phyloP scores from a whole-genome alignment of 1,140 invertebrate species.

The Araneus ventricosus region DNA sequence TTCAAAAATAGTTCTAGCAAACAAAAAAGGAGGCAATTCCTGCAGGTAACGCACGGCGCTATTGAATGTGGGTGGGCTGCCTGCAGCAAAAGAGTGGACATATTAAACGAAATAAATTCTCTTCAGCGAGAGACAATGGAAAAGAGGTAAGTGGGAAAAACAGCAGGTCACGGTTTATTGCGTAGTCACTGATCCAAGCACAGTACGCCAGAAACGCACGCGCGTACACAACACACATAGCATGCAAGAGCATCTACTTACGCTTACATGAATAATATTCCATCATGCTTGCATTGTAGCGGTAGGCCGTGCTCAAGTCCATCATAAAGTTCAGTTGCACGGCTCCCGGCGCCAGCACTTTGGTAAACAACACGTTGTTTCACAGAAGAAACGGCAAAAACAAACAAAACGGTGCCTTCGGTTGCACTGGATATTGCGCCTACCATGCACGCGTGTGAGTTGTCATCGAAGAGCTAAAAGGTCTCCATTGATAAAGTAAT shows the following conservation, averaged over 20 bases:
- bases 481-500: background rate
- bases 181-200: conserved; percentile 32
- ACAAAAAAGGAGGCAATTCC: background rate
- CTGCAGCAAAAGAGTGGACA: background rate
- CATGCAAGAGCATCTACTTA: conserved; percentile 28
- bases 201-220: conserved; percentile 14
- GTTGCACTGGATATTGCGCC: background rate
- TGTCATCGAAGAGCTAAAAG: background rate
- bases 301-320: conserved; percentile 95
- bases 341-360: conserved; percentile 59
- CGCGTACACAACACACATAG: conserved; percentile 4
- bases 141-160: conserved; percentile 41
- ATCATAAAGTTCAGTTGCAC: conserved; percentile 81
- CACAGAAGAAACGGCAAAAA: background rate
- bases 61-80: background rate
- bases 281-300: conserved; percentile 99
- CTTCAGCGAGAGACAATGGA: background rate
- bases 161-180: conserved; percentile 44
- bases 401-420: background rate
- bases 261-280: conserved; percentile 98
- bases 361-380: conserved; percentile 72
- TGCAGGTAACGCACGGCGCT: background rate
- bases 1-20: background rate
- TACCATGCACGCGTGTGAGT: background rate
- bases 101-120: conserved; percentile 49